Base-by-base conservation (phyloP, 1,140 invertebrate genomes). In the Drosophila kohkoa region DNA sequence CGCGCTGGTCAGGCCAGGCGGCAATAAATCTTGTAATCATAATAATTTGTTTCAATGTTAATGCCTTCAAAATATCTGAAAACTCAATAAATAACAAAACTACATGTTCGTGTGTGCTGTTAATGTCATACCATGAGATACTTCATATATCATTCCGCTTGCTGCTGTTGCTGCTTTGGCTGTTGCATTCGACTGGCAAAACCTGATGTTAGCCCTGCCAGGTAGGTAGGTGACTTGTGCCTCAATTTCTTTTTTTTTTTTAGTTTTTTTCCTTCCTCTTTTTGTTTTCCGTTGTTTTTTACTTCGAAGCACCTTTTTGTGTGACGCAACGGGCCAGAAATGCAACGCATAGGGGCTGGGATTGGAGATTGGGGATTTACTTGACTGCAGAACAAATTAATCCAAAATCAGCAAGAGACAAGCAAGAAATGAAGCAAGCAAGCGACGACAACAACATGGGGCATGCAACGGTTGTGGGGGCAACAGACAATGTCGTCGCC, bases 41-140 rank as follows among this genome's bases (percentile, higher is more conserved):
- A 91, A 91, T 91, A 91, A 91, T 90, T 90, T 90, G 88, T 90
- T 90, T 90, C 89, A 91, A 87, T 91, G 90, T 91, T 91, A 91
- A 91, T 91, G 86, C 89, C 85, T 91, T 91, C 89, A 91, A 91
- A 91, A 91, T 91, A 91, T 89, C 82, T 82, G 89, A 91, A 89
- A 89, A 91, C 90, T 91, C 85, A 89, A 91, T 91, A 91, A 91
- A 91, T 91, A 89, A 91, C 82, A 91, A 91, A 91, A 89, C 85
- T 89, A 89, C 85, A 89, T 89, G 85, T 89, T 87, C 82, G 89
- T 91, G 89, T 86, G 85, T 91, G 89, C 89, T 91, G 89, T 91
- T 91, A 91, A 91, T 91, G 89, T 91, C 89, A 91, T 91, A 91
- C 89, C 82, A 91, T 88, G 90, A 90, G 90, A 91, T 91, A 91